These are phyloP conservation scores for Eulemur mongoz DNA, from an alignment of 2,797 vertebrate species.

Conservation along the genomic window DNA sequence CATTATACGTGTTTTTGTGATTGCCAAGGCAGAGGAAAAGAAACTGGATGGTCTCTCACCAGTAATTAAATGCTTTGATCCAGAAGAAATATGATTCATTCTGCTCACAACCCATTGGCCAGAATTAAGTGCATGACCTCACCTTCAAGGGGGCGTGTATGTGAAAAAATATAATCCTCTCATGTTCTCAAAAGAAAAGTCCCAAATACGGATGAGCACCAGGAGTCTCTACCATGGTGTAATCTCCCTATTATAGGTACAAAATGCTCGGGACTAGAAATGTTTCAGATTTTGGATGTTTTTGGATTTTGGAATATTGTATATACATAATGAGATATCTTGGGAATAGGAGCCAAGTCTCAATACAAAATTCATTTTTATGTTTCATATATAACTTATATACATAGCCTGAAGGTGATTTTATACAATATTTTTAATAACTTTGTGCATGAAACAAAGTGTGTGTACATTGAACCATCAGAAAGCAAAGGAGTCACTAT, in stretches of 20 bases:
- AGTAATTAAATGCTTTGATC: neutral
- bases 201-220: accelerated
- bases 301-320: neutral
- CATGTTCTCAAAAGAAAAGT: neutral
- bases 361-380: neutral
- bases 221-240: neutral
- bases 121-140: neutral
- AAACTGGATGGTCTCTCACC: neutral
- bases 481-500: neutral
- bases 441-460: neutral
- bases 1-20: accelerated
- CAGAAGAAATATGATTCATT: neutral
- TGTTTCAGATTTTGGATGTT: neutral
- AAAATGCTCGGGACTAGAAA: neutral
- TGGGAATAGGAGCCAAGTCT: neutral
- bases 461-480: neutral
- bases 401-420: neutral
- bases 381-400: neutral
- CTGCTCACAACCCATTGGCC: neutral
- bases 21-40: neutral
- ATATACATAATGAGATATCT: neutral
- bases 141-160: neutral
- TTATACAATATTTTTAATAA: neutral
- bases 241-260: neutral
- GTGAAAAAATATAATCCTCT: neutral